Conservation (phyloP, 1,140 invertebrate species). For the Sipha flava region DNA sequence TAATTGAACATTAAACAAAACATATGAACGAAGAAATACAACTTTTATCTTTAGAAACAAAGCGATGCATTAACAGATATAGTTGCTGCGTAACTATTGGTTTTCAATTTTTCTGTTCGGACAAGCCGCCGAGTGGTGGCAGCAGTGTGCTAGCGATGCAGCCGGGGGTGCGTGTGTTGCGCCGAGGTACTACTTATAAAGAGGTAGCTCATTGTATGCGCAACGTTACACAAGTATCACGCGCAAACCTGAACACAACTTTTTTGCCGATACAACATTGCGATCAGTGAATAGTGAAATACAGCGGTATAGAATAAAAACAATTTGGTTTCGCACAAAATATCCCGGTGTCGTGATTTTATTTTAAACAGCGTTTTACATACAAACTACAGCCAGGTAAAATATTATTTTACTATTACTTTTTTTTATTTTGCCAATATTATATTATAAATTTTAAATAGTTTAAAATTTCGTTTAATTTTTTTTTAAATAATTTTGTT, state of each 20-base stretch:
- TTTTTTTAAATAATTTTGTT: no score
- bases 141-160: conserved; percentile 9
- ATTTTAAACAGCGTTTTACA: neutral
- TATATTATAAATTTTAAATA: no score
- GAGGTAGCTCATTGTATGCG: conserved; percentile 10
- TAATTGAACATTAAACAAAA: no score
- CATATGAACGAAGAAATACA: no score
- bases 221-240: conserved; percentile 22
- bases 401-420: neutral
- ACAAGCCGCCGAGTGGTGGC: neutral
- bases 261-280: neutral
- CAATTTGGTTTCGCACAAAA: neutral
- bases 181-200: conserved; percentile 22
- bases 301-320: neutral
- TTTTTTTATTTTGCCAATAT: neutral
- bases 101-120: neutral
- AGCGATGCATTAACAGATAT: neutral
- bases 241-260: conserved; percentile 18
- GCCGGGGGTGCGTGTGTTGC: conserved; percentile 18
- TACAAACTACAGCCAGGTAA: neutral
- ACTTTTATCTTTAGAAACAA: no score
- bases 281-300: conserved; percentile 10
- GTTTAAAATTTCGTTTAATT: no score
- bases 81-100: neutral
- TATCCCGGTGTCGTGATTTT: neutral